Percentiles rank a stretch among this genome's conserved stretches.
Conservation (phyloP, 2,797 vertebrate genomes). For the Hoplostethus atlanticus region DNA sequence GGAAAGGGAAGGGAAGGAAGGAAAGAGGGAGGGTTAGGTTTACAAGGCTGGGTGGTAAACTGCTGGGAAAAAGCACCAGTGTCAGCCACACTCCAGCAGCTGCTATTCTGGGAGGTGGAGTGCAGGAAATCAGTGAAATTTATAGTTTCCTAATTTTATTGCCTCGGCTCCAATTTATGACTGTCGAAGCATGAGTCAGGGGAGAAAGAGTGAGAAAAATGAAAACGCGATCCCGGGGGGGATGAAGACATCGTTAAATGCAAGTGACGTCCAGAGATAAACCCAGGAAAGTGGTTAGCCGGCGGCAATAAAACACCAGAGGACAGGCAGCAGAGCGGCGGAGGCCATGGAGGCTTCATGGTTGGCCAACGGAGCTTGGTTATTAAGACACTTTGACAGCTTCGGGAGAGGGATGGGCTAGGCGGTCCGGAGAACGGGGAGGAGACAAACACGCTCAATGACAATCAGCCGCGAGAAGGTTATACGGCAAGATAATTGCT, state of each 20-base stretch:
- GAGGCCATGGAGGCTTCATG: constrained; percentile 48
- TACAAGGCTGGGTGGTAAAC: not conserved
- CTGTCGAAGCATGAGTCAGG: constrained; percentile 40
- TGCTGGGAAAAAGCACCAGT: not conserved
- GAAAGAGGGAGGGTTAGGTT: not conserved
- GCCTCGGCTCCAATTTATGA: constrained; percentile 61
- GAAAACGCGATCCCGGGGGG: constrained; percentile 50
- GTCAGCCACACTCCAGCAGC: constrained; percentile 26
- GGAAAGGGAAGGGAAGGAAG: constrained; percentile 12
- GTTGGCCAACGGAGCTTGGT: constrained; percentile 67
- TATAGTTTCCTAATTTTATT: constrained; percentile 72
- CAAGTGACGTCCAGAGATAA: constrained; percentile 63
- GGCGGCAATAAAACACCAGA: constrained; percentile 66
- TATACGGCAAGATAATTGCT: constrained; percentile 1
- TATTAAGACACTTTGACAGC: constrained; percentile 46
- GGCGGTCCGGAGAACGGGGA: constrained; percentile 17
- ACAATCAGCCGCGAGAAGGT: constrained; percentile 23
- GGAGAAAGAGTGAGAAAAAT: constrained; percentile 56
- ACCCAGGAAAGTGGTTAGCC: constrained; percentile 51
- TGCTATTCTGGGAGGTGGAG: constrained; percentile 53
- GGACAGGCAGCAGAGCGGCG: constrained; percentile 64
- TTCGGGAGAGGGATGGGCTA: constrained; percentile 40
- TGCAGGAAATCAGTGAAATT: constrained; percentile 61
- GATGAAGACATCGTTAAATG: constrained; percentile 71
- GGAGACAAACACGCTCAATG: constrained; percentile 28